phyloP scores from a whole-genome alignment of 2,888 invertebrate genomes.

The Drosophila ezoana region DNA sequence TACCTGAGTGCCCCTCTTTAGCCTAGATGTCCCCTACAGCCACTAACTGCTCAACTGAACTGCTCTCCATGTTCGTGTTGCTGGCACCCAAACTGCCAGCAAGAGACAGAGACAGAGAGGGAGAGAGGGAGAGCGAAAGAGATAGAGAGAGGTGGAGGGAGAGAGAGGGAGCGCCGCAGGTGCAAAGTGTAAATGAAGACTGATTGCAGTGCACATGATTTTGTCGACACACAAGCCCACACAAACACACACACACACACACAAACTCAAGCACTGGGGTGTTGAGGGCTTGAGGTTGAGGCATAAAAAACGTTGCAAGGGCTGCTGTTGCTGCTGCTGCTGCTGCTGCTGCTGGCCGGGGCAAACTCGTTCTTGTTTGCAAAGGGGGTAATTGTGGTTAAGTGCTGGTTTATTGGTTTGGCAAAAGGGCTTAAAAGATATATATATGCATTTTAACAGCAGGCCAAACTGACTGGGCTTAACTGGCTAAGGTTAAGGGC shows the following conservation, averaged over 20 bases:
- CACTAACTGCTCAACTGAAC: constrained; percentile 49
- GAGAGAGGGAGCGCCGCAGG: constrained; percentile 62
- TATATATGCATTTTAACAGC: constrained; percentile 55
- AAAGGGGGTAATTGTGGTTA: constrained; percentile 81
- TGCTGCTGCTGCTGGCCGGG: constrained; percentile 28
- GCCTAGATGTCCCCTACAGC: constrained; percentile 14
- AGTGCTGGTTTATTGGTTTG: constrained; percentile 81
- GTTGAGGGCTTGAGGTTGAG: constrained; percentile 31
- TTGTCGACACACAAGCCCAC: constrained; percentile 52
- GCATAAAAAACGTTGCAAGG: constrained; percentile 62
- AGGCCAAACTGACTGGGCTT: constrained; percentile 38
- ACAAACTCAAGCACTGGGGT: constrained; percentile 16
- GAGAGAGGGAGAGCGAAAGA: constrained; percentile 10
- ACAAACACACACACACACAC: constrained; percentile 20
- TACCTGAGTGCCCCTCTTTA: constrained; percentile 1
- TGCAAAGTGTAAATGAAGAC: constrained; percentile 82
- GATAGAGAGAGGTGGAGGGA: constrained; percentile 13
- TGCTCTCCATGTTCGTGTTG: constrained; percentile 59
- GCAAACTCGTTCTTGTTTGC: constrained; percentile 66
- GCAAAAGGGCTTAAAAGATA: constrained; percentile 76
- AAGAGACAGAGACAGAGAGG: not conserved
- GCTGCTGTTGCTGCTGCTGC: constrained; percentile 42
- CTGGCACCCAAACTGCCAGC: constrained; percentile 43
- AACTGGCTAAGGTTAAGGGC: constrained; percentile 63
- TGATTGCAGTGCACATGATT: constrained; percentile 82